Evolutionary conservation across 35 echinoderm and acorn worm species (phyloP).

Genomic region (Antedon bifida): DNA sequence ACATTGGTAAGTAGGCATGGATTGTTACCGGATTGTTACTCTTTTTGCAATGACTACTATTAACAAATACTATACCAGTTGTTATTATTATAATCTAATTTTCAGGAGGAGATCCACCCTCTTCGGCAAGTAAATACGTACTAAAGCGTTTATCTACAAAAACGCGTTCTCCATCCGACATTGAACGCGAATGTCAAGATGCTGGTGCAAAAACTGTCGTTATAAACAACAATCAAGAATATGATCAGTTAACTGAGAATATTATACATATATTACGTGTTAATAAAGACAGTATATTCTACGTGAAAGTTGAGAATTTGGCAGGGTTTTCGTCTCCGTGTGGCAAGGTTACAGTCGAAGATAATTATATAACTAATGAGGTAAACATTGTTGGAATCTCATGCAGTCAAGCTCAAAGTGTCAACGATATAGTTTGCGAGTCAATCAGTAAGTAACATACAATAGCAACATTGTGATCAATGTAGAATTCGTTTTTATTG

Average conservation of each 20-base stretch:
- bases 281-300: not conserved
- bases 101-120: not conserved
- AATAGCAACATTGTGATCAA: no score
- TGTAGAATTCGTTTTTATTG: no score
- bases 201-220: not conserved
- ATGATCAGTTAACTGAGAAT: not conserved
- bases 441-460: not conserved
- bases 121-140: not conserved
- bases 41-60: no score
- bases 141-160: not conserved
- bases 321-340: not conserved
- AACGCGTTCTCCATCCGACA: not conserved
- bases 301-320: not conserved
- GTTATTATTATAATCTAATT: not conserved
- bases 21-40: no score
- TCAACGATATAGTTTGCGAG: not conserved
- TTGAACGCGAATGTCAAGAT: not conserved
- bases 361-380: not conserved
- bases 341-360: not conserved
- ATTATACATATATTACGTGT: not conserved
- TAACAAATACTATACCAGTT: not conserved
- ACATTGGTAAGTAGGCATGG: no score
- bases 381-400: not conserved
- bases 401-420: not conserved
- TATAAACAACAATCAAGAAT: not conserved